phyloP scores from a whole-genome alignment of 2,888 invertebrate species.

The Ptychoptera contaminata region DNA sequence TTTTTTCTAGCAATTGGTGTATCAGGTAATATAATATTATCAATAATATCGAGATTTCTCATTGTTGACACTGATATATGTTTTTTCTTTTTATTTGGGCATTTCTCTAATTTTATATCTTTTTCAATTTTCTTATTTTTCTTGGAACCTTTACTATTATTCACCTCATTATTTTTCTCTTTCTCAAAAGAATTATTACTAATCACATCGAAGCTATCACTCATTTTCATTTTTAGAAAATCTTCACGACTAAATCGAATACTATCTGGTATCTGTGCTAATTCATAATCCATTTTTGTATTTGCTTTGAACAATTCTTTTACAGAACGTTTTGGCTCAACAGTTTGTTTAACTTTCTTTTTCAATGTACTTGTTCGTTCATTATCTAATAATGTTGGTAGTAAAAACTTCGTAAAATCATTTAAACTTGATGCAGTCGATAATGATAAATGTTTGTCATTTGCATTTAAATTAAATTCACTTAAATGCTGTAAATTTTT shows the following conservation, averaged over 20 bases:
- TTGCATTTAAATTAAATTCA: no score
- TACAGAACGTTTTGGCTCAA: background rate
- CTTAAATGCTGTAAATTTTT: no score
- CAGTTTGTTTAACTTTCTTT: constrained; percentile 2
- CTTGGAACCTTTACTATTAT: no score
- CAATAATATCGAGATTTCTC: constrained; percentile 29
- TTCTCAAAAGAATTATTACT: no score
- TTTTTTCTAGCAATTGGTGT: constrained; percentile 40
- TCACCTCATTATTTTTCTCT: no score
- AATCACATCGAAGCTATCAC: background rate
- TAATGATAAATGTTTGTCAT: no score
- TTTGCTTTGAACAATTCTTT: background rate
- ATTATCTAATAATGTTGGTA: constrained; percentile 5
- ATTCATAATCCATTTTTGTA: constrained; percentile 3
- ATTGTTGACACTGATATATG: no score
- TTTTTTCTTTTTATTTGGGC: no score
- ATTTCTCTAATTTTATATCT: no score
- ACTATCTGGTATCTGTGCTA: background rate
- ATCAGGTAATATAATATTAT: constrained; percentile 34
- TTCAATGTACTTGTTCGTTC: constrained; percentile 11
- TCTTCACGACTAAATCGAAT: constrained; percentile 1
- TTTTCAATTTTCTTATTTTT: no score
- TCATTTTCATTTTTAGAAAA: background rate
- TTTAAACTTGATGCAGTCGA: no score
- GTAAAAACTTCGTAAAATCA: background rate